Conservation (phyloP, 2,797 vertebrate genomes). For the Salmo trutta region DNA sequence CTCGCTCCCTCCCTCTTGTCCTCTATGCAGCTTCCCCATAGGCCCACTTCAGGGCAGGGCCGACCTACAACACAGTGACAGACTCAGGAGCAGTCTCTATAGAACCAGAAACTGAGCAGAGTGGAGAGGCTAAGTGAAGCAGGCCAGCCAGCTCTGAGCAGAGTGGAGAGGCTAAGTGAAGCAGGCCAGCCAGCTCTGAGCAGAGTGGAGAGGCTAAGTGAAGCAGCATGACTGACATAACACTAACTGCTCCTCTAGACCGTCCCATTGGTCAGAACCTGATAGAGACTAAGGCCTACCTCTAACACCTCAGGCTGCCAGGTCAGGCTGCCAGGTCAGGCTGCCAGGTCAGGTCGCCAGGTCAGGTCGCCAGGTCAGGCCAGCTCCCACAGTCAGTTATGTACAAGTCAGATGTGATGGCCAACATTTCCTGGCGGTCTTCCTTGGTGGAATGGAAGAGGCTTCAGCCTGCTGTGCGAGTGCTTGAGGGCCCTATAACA, state of each 20-base stretch:
- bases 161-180: slow-evolving; percentile 5
- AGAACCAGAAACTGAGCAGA: background rate
- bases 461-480: background rate
- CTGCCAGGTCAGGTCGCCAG: background rate
- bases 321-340: slow-evolving; percentile 8
- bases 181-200: rapidly evolving
- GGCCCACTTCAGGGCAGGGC: background rate
- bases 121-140: too few relatives aligned
- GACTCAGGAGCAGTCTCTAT: background rate
- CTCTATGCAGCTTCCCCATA: background rate
- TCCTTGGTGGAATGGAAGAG: slow-evolving; percentile 5
- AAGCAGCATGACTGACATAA: slow-evolving; percentile 52
- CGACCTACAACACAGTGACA: background rate
- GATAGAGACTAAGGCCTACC: slow-evolving; percentile 23
- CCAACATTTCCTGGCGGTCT: slow-evolving; percentile 31
- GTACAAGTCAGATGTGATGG: background rate
- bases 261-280: slow-evolving; percentile 19
- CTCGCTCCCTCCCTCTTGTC: background rate
- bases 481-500: background rate
- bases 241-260: slow-evolving; percentile 24
- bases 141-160: slow-evolving; percentile 22
- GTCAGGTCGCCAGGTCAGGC: slow-evolving; percentile 16
- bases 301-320: slow-evolving; percentile 30
- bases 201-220: slow-evolving; percentile 21
- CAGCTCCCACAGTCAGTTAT: slow-evolving; percentile 46